These are phyloP conservation scores for Pseudoatta argentina DNA, from an alignment of 1,140 invertebrate species.

Conservation along the genomic window DNA sequence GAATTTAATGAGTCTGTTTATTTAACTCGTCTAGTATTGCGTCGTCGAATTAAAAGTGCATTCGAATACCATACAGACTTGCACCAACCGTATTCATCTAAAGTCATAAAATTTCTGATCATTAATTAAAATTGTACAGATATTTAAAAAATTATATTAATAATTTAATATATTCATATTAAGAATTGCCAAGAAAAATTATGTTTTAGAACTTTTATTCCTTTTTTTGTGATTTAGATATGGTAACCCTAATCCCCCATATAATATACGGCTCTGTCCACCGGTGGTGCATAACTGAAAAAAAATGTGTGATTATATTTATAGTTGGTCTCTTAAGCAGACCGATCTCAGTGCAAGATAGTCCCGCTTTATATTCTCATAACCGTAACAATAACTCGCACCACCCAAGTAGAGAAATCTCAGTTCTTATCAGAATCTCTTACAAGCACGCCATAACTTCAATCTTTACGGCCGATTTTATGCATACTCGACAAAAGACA, in stretches of 20 bases:
- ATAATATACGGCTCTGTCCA: not conserved
- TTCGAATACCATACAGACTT: not conserved
- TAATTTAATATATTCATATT: too few relatives aligned
- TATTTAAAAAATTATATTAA: too few relatives aligned
- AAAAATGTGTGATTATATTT: slow-evolving; percentile 49
- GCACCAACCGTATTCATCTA: too few relatives aligned
- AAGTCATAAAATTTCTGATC: too few relatives aligned
- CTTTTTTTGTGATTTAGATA: too few relatives aligned
- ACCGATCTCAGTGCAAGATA: slow-evolving; percentile 43
- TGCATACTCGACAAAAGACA: slow-evolving; percentile 56
- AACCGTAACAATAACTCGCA: slow-evolving; percentile 60
- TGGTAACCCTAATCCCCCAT: not conserved
- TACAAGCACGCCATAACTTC: slow-evolving; percentile 41
- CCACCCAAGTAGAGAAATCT: slow-evolving; percentile 60
- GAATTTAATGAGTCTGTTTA: not conserved
- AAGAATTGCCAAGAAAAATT: too few relatives aligned
- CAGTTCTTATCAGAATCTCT: slow-evolving; percentile 54
- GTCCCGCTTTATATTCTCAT: slow-evolving; percentile 58
- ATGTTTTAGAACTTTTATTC: too few relatives aligned
- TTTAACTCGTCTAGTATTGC: not conserved
- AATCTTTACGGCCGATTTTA: slow-evolving; percentile 61
- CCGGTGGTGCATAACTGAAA: not conserved
- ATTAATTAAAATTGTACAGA: too few relatives aligned
- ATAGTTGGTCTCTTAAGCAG: slow-evolving; percentile 39
- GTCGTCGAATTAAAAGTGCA: not conserved